Evolutionary conservation across 1,140 invertebrate species (phyloP).

Genomic region (Limonius californicus): DNA sequence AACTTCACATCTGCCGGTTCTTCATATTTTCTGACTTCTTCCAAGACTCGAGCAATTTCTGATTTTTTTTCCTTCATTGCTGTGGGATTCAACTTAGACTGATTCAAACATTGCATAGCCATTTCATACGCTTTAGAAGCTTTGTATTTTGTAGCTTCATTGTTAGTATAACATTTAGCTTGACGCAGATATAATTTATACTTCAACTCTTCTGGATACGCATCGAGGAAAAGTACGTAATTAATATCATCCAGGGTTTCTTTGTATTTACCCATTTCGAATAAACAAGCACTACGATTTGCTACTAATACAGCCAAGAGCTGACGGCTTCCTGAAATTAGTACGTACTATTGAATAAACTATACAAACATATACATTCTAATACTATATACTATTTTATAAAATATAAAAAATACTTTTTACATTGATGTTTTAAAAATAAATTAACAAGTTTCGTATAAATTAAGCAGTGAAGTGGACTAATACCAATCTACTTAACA

Average conservation of each 20-base stretch:
- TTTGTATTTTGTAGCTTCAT: neutral
- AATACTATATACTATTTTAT: neutral
- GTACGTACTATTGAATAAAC: too few species aligned
- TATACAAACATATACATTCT: neutral
- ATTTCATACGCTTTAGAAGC: constrained; percentile 39
- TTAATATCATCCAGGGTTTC: constrained; percentile 72
- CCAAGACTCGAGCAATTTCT: too few species aligned
- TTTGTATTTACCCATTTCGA: constrained; percentile 70
- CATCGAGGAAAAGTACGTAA: constrained; percentile 63
- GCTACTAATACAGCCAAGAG: constrained; percentile 74
- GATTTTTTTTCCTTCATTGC: constrained; percentile 20
- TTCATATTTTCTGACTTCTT: too few species aligned
- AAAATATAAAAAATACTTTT: neutral
- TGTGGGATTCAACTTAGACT: constrained; percentile 37
- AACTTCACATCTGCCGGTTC: too few species aligned
- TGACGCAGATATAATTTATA: constrained; percentile 38
- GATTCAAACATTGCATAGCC: constrained; percentile 30
- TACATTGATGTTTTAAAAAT: constrained; percentile 16
- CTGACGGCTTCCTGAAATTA: too few species aligned
- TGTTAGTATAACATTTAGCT: constrained; percentile 28
- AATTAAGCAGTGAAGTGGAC: too few species aligned
- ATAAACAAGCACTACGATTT: constrained; percentile 84
- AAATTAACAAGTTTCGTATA: too few species aligned
- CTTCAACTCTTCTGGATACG: constrained; percentile 53
- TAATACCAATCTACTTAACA: too few species aligned